phyloP scores from a whole-genome alignment of 1,140 invertebrate genomes.

The Aphis gossypii region DNA sequence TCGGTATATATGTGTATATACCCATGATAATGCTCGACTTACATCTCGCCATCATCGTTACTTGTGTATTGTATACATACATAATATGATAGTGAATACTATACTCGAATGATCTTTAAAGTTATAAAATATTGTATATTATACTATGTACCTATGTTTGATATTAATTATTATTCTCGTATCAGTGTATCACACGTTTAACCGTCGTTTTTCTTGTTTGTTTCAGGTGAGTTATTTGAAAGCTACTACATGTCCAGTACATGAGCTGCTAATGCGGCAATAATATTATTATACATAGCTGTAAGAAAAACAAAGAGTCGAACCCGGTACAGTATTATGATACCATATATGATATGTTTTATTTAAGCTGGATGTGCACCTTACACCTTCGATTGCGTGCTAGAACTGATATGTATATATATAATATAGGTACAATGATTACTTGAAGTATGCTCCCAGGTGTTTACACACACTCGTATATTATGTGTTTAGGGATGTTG shows the following conservation, averaged over 20 bases:
- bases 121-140: background rate
- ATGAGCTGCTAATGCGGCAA: background rate
- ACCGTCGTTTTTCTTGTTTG: background rate
- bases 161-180: background rate
- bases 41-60: background rate
- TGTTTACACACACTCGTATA: background rate
- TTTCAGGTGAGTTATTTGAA: constrained; percentile 44
- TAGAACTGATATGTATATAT: background rate
- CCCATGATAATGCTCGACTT: background rate
- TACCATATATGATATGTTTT: background rate
- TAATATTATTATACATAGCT: background rate
- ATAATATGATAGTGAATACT: background rate
- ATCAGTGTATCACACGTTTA: constrained; percentile 4
- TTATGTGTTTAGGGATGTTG: background rate
- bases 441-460: background rate
- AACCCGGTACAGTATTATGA: background rate
- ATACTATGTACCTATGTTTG: background rate
- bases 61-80: background rate
- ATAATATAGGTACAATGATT: background rate
- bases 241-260: background rate
- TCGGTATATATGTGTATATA: background rate
- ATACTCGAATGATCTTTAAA: background rate
- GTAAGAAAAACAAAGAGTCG: background rate
- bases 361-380: background rate
- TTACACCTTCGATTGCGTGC: background rate